Evolutionary conservation across 2,113 vertebrate genomes (phyloP).

Genomic region (Charadrius vociferus): DNA sequence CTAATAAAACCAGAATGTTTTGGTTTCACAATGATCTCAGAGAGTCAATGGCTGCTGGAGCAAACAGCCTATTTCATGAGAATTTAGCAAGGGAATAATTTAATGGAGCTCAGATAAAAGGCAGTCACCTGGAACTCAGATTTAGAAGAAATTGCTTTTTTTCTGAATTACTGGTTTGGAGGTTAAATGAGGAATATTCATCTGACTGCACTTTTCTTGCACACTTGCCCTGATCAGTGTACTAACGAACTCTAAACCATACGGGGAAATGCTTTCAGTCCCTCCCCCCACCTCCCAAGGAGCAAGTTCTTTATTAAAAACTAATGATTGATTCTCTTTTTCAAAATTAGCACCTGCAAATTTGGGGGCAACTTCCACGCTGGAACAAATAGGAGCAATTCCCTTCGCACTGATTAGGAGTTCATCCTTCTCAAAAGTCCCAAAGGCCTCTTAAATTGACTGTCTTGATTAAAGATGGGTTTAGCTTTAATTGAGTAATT

Average conservation of each 20-base stretch:
- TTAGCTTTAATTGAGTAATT: conserved; percentile 5
- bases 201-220: not conserved
- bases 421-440: not conserved
- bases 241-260: not conserved
- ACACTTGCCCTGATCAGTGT: not conserved
- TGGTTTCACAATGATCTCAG: not conserved
- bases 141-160: conserved; percentile 41
- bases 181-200: conserved; percentile 35
- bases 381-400: conserved; percentile 9
- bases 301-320: conserved; percentile 21
- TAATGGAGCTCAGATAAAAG: conserved; percentile 46
- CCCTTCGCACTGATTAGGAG: not conserved
- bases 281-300: not conserved
- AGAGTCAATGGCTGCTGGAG: not conserved
- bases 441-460: not conserved
- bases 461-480: not conserved
- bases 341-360: not conserved
- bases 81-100: conserved; percentile 55
- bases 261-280: not conserved
- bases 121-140: conserved; percentile 47
- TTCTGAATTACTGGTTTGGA: conserved; percentile 20
- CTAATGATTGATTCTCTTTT: not conserved
- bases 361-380: not conserved
- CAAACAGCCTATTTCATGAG: conserved; percentile 14
- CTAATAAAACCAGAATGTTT: conserved; percentile 4